These are phyloP conservation scores for Seriola quinqueradiata DNA, from an alignment of 2,113 vertebrate genomes.

Conservation along the genomic window DNA sequence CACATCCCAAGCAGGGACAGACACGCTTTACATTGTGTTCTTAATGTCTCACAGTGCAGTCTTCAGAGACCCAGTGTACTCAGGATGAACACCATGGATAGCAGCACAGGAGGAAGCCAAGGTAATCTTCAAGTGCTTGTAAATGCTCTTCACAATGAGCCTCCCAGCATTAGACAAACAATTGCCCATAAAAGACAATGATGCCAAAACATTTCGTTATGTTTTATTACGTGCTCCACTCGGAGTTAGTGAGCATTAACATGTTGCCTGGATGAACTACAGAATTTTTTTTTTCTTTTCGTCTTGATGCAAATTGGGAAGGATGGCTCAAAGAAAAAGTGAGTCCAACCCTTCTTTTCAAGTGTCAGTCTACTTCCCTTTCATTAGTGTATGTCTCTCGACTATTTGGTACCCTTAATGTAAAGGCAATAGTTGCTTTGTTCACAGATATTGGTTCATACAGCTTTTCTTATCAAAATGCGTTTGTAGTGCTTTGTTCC, in stretches of 20 bases:
- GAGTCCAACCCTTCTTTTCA: constrained; percentile 68
- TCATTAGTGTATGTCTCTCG: constrained; percentile 68
- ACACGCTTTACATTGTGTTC: constrained; percentile 77
- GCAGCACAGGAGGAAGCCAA: constrained; percentile 80
- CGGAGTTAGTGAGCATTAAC: constrained; percentile 58
- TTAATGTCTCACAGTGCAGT: constrained; percentile 84
- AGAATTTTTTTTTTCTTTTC: constrained; percentile 42
- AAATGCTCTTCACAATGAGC: constrained; percentile 73
- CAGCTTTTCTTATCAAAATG: constrained; percentile 76
- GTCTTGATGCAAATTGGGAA: constrained; percentile 72
- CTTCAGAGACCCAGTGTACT: constrained; percentile 81
- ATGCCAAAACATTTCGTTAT: constrained; percentile 56
- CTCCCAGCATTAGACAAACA: constrained; percentile 71
- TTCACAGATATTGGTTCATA: constrained; percentile 82
- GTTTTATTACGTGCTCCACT: constrained; percentile 62
- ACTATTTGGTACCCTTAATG: constrained; percentile 81
- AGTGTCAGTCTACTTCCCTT: constrained; percentile 70
- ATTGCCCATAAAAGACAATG: constrained; percentile 72
- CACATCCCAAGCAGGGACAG: constrained; percentile 73
- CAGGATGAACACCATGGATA: constrained; percentile 80
- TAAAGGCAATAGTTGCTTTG: constrained; percentile 79
- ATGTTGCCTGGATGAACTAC: constrained; percentile 61
- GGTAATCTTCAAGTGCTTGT: constrained; percentile 69
- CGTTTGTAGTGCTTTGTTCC: constrained; percentile 70
- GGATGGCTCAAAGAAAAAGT: constrained; percentile 66